Evolutionary conservation across 2,113 vertebrate genomes (phyloP), one percentile per base, ranked within the genome.

Genomic region (Melanostigma gelatinosum): DNA sequence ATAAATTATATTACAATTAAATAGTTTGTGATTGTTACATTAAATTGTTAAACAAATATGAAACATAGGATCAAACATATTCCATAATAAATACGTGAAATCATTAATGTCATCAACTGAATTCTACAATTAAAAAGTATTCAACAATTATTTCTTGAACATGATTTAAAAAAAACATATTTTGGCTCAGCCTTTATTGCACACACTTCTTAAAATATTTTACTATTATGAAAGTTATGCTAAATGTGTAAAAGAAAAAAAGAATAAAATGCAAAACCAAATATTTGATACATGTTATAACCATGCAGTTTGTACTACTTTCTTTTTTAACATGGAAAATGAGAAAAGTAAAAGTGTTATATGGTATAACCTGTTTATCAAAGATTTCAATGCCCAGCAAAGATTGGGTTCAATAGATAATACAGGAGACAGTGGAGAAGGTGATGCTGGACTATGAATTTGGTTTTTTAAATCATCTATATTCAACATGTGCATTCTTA

Each of bases 141-240:
- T 75, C 42, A 8, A 87, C 62, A 86, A 74, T 70, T 44, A 60
- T 67, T 70, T 75, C 11, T 71, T 55, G 50, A 67, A 81, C 62
- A 72, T 78, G 11, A 62, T 71, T 72, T n/a, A 78, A 78, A 72
- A 67, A 67, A 87, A 42, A 55, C 29, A 69, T 82, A 63, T 90
- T 89, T 92, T 94, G 92, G 92, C 93, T 93, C 89, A 91, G 89
- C 89, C 88, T 83, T 85, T 82, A 92, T 89, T 92, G 85, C 78
- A 89, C 72, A 85, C 82, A 75, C 58, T 55, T 34, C 29, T 42
- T 63, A 22, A 85, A 36, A 78, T 71, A 48, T 55, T 77, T 75
- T 74, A 63, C 11, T 46, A 29, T 68, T 34, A 38, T 70, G 13
- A 67, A 62, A 46, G 9, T 58, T 50, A 76, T 22, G 8, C 22